A percentile compares a stretch with the other conserved stretches of the same genome.
These are phyloP conservation scores for Oryzias dopingdopingensis DNA, from an alignment of 2,797 vertebrate species.

Conservation along the genomic window DNA sequence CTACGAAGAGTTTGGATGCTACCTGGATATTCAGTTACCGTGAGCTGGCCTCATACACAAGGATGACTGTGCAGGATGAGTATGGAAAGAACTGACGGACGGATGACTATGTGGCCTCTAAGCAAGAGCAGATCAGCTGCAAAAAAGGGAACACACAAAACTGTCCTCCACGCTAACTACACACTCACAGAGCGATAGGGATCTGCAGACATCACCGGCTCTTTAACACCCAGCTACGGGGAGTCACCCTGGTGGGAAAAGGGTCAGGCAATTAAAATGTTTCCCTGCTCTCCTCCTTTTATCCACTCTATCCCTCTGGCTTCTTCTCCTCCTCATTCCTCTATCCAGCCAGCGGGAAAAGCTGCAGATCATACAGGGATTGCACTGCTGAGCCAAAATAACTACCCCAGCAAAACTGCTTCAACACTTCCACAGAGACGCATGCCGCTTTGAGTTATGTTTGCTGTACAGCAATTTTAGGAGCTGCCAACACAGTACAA, in stretches of 20 bases:
- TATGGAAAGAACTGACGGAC: neutral
- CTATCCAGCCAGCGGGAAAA: conserved; percentile 4
- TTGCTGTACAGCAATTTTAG: conserved; percentile 25
- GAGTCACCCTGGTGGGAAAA: conserved; percentile 42
- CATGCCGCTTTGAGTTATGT: conserved; percentile 32
- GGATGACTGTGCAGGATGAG: too few relatives aligned
- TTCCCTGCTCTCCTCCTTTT: conserved; percentile 30
- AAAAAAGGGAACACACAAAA: conserved; percentile 31
- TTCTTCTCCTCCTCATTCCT: conserved; percentile 8
- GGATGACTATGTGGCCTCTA: conserved; percentile 33
- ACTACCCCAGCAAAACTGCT: conserved; percentile 24
- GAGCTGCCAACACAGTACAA: conserved; percentile 22
- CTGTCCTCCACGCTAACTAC: neutral
- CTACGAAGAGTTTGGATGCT: too few relatives aligned
- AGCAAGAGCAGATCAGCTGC: conserved; percentile 42
- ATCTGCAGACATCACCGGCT: conserved; percentile 29
- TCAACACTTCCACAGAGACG: conserved; percentile 3
- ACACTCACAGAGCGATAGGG: conserved; percentile 10
- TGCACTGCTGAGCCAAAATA: conserved; percentile 20
- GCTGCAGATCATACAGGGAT: conserved; percentile 29
- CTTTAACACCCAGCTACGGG: conserved; percentile 41
- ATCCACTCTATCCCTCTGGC: conserved; percentile 27
- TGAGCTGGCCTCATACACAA: too few relatives aligned
- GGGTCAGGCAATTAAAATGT: conserved; percentile 48
- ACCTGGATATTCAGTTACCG: too few relatives aligned